Evolutionary conservation across 2,888 invertebrate genomes (phyloP).

Genomic region (Zootermopsis nevadensis): DNA sequence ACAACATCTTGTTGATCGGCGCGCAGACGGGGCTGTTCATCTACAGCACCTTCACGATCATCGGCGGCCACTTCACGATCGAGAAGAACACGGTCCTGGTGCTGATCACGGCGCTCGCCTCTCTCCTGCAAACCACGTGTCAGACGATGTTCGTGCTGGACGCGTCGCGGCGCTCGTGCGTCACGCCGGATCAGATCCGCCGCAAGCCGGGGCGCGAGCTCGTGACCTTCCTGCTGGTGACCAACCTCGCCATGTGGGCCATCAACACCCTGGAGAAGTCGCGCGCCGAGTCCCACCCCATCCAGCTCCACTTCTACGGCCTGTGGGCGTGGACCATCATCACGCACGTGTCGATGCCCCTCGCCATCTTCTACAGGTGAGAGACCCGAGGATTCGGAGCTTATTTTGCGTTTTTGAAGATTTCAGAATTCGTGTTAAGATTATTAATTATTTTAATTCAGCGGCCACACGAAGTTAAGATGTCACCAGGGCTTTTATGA

Average conservation of each 20-base stretch:
- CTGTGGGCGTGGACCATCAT: slow-evolving; percentile 97
- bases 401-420: no score
- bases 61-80: slow-evolving; percentile 90
- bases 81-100: slow-evolving; percentile 84
- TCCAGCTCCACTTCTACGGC: slow-evolving; percentile 91
- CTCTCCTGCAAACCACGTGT: slow-evolving; percentile 87
- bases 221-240: slow-evolving; percentile 90
- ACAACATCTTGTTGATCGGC: slow-evolving; percentile 90
- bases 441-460: no score
- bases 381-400: no score
- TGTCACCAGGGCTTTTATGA: no score
- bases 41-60: slow-evolving; percentile 92
- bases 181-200: slow-evolving; percentile 82
- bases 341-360: slow-evolving; percentile 92
- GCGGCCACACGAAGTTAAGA: no score
- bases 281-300: slow-evolving; percentile 89
- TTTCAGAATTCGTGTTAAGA: no score
- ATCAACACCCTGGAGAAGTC: slow-evolving; percentile 93
- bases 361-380: slow-evolving; percentile 84
- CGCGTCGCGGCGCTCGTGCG: slow-evolving; percentile 86
- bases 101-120: slow-evolving; percentile 84
- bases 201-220: slow-evolving; percentile 93
- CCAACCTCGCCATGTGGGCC: slow-evolving; percentile 94
- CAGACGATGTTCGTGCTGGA: slow-evolving; percentile 93
- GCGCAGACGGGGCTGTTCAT: slow-evolving; percentile 96